phyloP scores from a whole-genome alignment of 2,113 vertebrate genomes.

The Cricetomys ansorgei region DNA sequence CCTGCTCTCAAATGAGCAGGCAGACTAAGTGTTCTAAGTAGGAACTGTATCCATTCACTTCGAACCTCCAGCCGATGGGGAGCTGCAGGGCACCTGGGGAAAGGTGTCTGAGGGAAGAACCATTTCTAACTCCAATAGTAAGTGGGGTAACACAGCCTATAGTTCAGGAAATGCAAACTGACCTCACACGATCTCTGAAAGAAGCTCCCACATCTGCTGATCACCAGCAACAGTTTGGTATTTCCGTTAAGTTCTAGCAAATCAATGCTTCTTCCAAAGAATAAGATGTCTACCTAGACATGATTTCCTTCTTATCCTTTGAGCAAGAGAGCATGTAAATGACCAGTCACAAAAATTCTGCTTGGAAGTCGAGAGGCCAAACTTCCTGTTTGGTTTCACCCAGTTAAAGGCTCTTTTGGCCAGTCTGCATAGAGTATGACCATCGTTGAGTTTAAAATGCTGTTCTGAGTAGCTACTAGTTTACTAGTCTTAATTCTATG shows the following conservation, averaged over 20 bases:
- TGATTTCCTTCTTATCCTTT: not conserved
- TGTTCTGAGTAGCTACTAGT: not conserved
- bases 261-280: not conserved
- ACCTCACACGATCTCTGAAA: not conserved
- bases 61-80: not conserved
- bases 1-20: not conserved
- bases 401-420: not conserved
- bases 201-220: not conserved
- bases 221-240: not conserved
- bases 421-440: not conserved
- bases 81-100: not conserved
- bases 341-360: not conserved
- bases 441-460: not conserved
- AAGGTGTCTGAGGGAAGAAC: not conserved
- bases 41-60: not conserved
- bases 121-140: not conserved
- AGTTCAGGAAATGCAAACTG: not conserved
- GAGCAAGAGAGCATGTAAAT: not conserved
- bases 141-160: not conserved
- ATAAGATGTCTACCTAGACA: not conserved
- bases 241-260: not conserved
- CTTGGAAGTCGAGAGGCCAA: constrained; percentile 25
- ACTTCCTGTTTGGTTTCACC: not conserved
- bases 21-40: not conserved
- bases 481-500: constrained; percentile 13